Evolutionary conservation across 1,140 invertebrate species (phyloP), one percentile per base, ranked within the genome.

Genomic region (Dreissena rostriformis): DNA sequence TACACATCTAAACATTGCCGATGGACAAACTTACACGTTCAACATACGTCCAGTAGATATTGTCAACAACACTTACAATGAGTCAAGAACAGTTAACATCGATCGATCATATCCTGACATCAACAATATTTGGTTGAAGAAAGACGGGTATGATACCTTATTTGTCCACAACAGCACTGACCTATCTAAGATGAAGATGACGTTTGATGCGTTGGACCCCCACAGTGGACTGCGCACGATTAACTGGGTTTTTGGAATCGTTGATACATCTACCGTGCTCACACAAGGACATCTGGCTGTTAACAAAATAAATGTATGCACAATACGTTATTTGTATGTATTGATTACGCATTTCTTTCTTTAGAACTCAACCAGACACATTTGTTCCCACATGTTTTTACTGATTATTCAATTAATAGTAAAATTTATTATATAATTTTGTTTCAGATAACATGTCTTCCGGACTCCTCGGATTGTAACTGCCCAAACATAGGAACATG

Each of bases 151-250:
- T 49, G 52, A 82, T 49, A n/a, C 77, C 0, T 74, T 87, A 24
- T 86, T 74, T 71, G 86, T 89, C 24, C 89, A 90, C 55, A 71
- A 80, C 67, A 67, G 49, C 15, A 84, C 80, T 10, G 89, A 90
- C 78, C 82, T 90, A 1, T 87, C 89, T 10, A 80, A 65, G 65
- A 90, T 90, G 89, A 22, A 29, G n/a, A 29, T 90, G 11, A 53
- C 71, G 19, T 86, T 90, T 78, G 72, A 86, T 19, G 86, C 86
- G 4, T 53, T 79, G 22, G 89, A 90, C 75, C 71, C 75, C 52
- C 86, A 90, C 77, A 89, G 89, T 65, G 89, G 89, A 11, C 29
- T 89, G 5, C 22, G 26, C 15, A 70, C 66, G 22, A 78, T 85
- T 0, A 28, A 79, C 14, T 87, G 86, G 86, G 71, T 24, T 7